phyloP scores from a whole-genome alignment of 2,797 vertebrate genomes.

The Myotis planiceps region DNA sequence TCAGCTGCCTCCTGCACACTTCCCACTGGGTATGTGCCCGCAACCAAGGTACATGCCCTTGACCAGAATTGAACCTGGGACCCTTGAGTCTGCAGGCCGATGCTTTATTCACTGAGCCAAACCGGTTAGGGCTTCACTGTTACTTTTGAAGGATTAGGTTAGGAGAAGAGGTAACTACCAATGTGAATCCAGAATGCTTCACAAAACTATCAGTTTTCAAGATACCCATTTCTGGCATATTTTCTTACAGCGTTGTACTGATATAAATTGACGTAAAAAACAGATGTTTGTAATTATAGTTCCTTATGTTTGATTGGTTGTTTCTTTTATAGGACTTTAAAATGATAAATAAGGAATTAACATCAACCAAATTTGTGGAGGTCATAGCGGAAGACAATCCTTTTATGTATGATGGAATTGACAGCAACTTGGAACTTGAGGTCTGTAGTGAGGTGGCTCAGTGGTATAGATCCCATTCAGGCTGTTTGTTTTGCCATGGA shows the following conservation, averaged over 20 bases:
- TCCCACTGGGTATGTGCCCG: no score
- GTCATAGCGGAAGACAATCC: constrained; percentile 88
- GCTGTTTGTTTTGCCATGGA: not conserved
- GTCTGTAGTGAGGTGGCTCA: constrained; percentile 79
- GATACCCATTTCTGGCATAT: not conserved
- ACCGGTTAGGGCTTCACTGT: not conserved
- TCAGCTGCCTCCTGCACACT: no score
- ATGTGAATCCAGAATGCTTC: not conserved
- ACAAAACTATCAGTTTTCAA: not conserved
- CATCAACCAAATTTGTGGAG: constrained; percentile 86
- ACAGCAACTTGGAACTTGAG: constrained; percentile 90
- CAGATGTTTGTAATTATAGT: not conserved
- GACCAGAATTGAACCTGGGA: no score
- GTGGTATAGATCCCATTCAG: not conserved
- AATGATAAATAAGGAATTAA: constrained; percentile 90
- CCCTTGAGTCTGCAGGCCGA: no score
- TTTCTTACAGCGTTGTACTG: not conserved
- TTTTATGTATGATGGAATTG: constrained; percentile 64
- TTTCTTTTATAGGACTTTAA: constrained; percentile 88
- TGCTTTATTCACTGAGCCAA: no score
- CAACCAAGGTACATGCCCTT: no score
- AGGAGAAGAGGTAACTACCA: not conserved
- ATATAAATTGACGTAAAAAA: not conserved
- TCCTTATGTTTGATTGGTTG: not conserved
- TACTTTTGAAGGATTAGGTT: not conserved